A percentile compares a stretch with the other conserved stretches of the same genome.
Evolutionary conservation across 1,140 invertebrate genomes (phyloP).

Genomic region (Pseudomyrmex dendroicus): DNA sequence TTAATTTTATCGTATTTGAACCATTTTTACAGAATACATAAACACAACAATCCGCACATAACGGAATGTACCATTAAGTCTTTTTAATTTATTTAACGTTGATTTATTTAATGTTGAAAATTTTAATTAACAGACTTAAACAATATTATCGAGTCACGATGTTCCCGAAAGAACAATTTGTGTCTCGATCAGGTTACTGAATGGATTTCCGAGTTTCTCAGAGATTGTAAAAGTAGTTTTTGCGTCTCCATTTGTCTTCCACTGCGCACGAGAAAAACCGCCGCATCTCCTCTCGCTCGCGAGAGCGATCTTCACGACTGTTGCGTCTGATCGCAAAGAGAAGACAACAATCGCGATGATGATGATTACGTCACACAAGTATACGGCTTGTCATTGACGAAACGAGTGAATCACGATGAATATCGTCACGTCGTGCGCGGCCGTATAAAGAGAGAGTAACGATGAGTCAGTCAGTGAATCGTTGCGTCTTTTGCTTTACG

Average conservation of each 20-base stretch:
- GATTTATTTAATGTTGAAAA: no score
- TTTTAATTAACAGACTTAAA: no score
- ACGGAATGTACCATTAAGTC: no score
- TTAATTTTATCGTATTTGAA: neutral
- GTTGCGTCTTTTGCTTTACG: conserved; percentile 53
- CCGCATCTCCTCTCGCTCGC: neutral
- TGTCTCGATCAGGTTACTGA: no score
- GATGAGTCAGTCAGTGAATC: conserved; percentile 59
- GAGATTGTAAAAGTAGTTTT: neutral
- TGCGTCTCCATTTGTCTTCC: conserved; percentile 12
- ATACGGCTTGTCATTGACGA: conserved; percentile 5
- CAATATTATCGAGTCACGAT: no score
- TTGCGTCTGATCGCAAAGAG: neutral
- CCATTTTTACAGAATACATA: neutral
- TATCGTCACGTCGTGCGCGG: conserved; percentile 18
- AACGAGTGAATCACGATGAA: conserved; percentile 66
- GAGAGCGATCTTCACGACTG: conserved; percentile 11
- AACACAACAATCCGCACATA: no score
- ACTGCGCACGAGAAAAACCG: neutral
- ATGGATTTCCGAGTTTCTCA: no score
- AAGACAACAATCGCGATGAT: neutral
- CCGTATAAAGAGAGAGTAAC: neutral
- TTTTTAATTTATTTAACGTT: no score
- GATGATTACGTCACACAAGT: conserved; percentile 6
- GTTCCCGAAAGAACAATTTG: no score